Evolutionary conservation across 2,888 invertebrate species (phyloP).

Genomic region (Diabrotica balteata): DNA sequence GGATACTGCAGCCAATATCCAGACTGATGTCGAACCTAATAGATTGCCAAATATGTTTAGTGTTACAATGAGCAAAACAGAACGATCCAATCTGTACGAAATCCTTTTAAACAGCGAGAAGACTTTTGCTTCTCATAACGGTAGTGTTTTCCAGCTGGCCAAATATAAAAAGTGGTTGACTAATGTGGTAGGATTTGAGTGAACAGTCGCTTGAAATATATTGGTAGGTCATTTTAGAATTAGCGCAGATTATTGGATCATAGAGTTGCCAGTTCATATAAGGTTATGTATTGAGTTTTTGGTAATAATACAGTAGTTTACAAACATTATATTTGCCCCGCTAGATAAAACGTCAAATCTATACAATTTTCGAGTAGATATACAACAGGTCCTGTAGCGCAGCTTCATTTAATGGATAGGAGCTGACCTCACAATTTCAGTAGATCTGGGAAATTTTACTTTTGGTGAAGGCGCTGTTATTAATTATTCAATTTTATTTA

Average conservation of each 20-base stretch:
- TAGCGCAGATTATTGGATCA: conserved; percentile 7
- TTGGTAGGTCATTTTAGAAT: conserved; percentile 1
- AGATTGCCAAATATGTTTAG: conserved; percentile 50
- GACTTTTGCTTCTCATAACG: conserved; percentile 60
- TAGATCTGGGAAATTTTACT: no score
- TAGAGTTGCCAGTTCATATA: conserved; percentile 13
- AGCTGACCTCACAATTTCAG: no score
- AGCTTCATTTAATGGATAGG: no score
- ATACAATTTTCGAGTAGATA: no score
- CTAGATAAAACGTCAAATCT: no score
- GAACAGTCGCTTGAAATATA: conserved; percentile 2
- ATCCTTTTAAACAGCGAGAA: conserved; percentile 61
- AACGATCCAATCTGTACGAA: conserved; percentile 62
- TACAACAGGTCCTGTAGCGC: no score
- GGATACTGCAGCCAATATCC: conserved; percentile 23
- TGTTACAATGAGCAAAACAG: conserved; percentile 56
- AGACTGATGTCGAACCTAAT: conserved; percentile 34
- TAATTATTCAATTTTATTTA: no score
- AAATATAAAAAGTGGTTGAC: conserved; percentile 65
- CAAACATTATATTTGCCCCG: no score
- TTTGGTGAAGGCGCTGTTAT: no score
- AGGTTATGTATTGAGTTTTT: not conserved
- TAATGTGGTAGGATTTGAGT: conserved; percentile 62
- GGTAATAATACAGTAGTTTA: no score
- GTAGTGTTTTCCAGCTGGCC: conserved; percentile 59